Evolutionary conservation across 2,888 invertebrate species (phyloP), one percentile per base, ranked within the genome.

Genomic region (Hydrotaea cyrtoneurina): DNA sequence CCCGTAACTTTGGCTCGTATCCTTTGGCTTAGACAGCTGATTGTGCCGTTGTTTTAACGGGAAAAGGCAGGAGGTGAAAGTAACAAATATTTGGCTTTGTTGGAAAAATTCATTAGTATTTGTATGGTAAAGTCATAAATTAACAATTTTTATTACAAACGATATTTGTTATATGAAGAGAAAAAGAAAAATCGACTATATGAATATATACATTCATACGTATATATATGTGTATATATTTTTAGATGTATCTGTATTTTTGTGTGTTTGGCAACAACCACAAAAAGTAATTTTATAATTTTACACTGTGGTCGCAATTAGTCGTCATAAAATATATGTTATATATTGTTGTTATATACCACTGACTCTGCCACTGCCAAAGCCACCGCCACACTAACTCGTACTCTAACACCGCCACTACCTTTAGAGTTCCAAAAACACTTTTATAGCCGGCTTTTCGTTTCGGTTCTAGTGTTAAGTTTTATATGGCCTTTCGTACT

Each of bases 221-320:
- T n/a, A 50, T 7, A 10, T 4, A 46, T 17, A 62, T 15, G 31
- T 7, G 2, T 31, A 7, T 31, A 7, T 7, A 7, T 2, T 31
- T 4, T 31, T 31, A 2, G 31, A 31, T n/a, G 31, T 31, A 10
- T 39, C 21, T 59, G 23, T 26, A 15, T 69, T 21, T n/a, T n/a
- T 46, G 43, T 46, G 43, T 21, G 17, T 66, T 2, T 66, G 39
- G 46, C 43, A 21, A 21, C 55, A 71, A 85, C 86, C 86, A 36
- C 90, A 90, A 89, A 90, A 90, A 90, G 90, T 89, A 90, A 90
- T 90, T 90, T 90, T 89, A 89, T 90, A 90, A 86, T 86, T 90
- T 90, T 89, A 89, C 89, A 89, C 88, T 88, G 80, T 79, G 80
- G 85, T 83, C 64, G 85, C 90, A 90, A 90, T 90, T 90, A 90